phyloP scores from a whole-genome alignment of 2,797 vertebrate species.

The Bucorvus abyssinicus region DNA sequence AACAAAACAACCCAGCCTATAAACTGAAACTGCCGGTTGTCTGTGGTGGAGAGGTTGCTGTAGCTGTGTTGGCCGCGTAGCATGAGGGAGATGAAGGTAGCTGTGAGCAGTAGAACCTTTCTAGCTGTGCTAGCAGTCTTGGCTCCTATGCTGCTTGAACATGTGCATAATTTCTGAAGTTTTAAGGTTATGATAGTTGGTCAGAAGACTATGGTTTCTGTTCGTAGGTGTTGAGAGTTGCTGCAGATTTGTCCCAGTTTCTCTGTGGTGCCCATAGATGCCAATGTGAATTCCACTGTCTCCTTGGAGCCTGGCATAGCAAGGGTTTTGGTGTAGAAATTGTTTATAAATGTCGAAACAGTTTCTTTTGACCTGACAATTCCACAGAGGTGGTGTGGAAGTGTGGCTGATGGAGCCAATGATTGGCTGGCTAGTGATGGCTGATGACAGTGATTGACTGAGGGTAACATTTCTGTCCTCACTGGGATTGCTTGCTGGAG shows the following conservation, averaged over 20 bases:
- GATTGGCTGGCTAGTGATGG: slow-evolving; percentile 81
- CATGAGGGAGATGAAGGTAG: background rate
- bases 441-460: slow-evolving; percentile 81
- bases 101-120: background rate
- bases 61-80: background rate
- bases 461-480: slow-evolving; percentile 75
- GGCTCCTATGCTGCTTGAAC: background rate
- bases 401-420: slow-evolving; percentile 76
- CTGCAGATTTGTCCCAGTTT: background rate
- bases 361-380: background rate
- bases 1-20: rapidly evolving
- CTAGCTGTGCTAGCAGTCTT: background rate
- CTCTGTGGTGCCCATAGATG: background rate
- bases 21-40: background rate
- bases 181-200: background rate
- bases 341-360: slow-evolving; percentile 29
- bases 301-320: background rate
- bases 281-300: background rate
- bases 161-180: rapidly evolving
- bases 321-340: background rate
- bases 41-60: background rate
- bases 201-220: background rate
- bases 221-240: background rate
- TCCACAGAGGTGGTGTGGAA: slow-evolving; percentile 7
- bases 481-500: slow-evolving; percentile 48